A percentile compares a stretch with the other conserved stretches of the same genome.
Conservation (phyloP, 2,888 invertebrate genomes). For the Antheraea assamensis region DNA sequence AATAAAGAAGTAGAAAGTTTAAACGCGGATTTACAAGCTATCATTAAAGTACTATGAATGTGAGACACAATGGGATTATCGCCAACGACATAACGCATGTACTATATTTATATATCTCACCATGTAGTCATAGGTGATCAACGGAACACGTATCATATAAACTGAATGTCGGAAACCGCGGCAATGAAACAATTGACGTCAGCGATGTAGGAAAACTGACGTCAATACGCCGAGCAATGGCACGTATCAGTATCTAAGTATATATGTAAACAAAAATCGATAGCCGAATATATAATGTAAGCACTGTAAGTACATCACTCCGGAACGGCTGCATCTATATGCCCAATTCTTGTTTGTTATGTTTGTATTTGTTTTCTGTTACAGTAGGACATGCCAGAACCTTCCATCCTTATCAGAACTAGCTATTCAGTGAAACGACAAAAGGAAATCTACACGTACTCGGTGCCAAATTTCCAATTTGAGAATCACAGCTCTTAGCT, state of each 20-base stretch:
- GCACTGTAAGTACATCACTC: too few relatives aligned
- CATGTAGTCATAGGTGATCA: background rate
- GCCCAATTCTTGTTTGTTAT: too few relatives aligned
- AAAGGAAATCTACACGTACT: too few relatives aligned
- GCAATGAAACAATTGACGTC: slow-evolving; percentile 8
- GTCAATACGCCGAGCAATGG: background rate
- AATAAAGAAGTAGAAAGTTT: background rate
- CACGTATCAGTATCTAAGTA: background rate
- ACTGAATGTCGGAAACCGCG: background rate
- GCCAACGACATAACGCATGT: background rate
- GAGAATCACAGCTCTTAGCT: too few relatives aligned
- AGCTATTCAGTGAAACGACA: too few relatives aligned
- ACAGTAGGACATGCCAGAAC: too few relatives aligned
- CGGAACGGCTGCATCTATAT: too few relatives aligned
- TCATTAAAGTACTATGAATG: background rate
- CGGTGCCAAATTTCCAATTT: too few relatives aligned
- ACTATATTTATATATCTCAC: background rate
- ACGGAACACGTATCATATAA: background rate
- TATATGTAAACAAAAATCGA: background rate
- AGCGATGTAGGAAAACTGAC: background rate
- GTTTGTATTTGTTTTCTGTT: too few relatives aligned
- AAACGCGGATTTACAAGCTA: background rate
- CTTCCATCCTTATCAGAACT: too few relatives aligned
- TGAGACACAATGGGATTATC: background rate
- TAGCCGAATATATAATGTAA: background rate